These are phyloP conservation scores for Microctonus brassicae DNA, from an alignment of 2,888 invertebrate species.

Conservation along the genomic window DNA sequence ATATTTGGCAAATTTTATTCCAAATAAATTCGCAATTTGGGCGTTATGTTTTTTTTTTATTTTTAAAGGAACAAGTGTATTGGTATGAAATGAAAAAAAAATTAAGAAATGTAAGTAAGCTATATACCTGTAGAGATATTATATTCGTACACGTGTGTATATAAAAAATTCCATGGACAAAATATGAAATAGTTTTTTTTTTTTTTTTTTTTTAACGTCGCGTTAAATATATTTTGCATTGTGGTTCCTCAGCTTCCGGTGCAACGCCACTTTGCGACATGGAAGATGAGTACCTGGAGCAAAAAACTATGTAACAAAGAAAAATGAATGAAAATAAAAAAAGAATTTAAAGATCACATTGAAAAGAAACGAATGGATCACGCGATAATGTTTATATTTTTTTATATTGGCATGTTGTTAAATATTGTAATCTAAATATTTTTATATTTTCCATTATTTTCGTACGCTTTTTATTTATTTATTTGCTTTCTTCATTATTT, in stretches of 20 bases:
- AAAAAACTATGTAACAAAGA: constrained; percentile 8
- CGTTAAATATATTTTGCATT: constrained; percentile 17
- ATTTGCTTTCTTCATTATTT: constrained; percentile 8
- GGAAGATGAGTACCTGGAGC: neutral
- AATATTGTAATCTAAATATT: constrained; percentile 10
- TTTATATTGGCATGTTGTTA: constrained; percentile 7
- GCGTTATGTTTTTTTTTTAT: neutral
- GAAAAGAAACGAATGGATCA: constrained; percentile 30
- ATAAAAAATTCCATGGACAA: constrained; percentile 5
- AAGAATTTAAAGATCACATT: constrained; percentile 2
- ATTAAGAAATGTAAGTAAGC: neutral
- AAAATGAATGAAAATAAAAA: neutral
- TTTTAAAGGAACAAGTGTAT: neutral
- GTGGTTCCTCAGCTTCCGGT: constrained; percentile 32
- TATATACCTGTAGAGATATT: too few species aligned
- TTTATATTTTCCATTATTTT: constrained; percentile 2
- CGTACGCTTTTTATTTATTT: constrained; percentile 9
- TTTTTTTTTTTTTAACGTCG: too few species aligned
- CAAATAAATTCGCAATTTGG: neutral
- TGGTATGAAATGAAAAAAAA: neutral
- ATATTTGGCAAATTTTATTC: neutral
- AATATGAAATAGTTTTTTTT: too few species aligned
- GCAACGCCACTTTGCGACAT: constrained; percentile 13
- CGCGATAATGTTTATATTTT: constrained; percentile 34
- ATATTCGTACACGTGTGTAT: neutral